phyloP scores from a whole-genome alignment of 2,888 invertebrate species.

The Diarsia dahlii region DNA sequence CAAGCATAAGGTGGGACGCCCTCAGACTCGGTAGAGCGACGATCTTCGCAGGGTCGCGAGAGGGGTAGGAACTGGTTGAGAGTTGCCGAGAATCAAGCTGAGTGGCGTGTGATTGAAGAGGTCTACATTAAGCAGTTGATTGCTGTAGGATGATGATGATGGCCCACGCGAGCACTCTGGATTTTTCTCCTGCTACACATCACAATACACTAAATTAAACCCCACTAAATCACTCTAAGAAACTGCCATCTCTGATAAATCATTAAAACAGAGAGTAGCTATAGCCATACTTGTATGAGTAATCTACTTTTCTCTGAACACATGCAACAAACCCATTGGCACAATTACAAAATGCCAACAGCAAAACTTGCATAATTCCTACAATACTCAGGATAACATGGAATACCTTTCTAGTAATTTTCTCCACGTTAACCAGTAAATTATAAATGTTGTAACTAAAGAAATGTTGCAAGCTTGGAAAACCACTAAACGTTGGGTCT shows the following conservation, averaged over 20 bases:
- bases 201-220: not conserved
- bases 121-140: too few relatives aligned
- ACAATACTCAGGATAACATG: constrained; percentile 34
- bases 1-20: too few relatives aligned
- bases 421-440: constrained; percentile 46
- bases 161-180: too few relatives aligned
- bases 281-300: not conserved
- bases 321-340: not conserved
- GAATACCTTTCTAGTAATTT: constrained; percentile 57
- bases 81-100: too few relatives aligned
- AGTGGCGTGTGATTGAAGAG: too few relatives aligned
- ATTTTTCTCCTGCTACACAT: too few relatives aligned
- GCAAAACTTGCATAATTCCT: constrained; percentile 31
- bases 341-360: constrained; percentile 34
- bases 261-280: not conserved
- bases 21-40: too few relatives aligned
- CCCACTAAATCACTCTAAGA: not conserved
- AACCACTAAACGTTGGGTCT: constrained; percentile 48
- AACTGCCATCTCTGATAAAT: not conserved
- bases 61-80: too few relatives aligned
- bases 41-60: too few relatives aligned
- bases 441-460: constrained; percentile 52
- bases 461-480: constrained; percentile 49
- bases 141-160: too few relatives aligned
- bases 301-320: not conserved